Evolutionary conservation across 2,113 vertebrate genomes (phyloP).

Genomic region (Myotis brandtii): DNA sequence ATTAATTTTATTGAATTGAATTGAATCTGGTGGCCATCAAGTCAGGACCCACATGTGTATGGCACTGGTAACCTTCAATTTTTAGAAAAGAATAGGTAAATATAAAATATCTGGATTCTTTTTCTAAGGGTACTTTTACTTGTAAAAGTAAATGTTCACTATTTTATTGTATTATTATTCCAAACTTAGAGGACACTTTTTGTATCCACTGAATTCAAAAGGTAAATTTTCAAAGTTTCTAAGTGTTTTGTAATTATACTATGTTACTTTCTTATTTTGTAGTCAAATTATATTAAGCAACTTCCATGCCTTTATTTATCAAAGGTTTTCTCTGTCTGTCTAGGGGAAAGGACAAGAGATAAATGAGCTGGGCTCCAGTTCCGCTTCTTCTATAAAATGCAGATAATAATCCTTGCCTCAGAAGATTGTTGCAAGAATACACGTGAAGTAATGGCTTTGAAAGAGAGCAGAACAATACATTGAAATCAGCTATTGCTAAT

Average conservation of each 20-base stretch:
- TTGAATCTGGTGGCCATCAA: not conserved
- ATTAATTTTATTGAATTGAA: not conserved
- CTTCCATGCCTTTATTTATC: not conserved
- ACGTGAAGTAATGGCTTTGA: conserved; percentile 40
- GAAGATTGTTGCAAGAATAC: conserved; percentile 51
- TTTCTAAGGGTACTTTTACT: conserved; percentile 29
- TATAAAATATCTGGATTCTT: not conserved
- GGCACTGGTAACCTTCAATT: not conserved
- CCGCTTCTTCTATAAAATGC: conserved; percentile 15
- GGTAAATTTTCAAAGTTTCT: not conserved
- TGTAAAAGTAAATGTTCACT: not conserved
- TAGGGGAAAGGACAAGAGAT: conserved; percentile 48
- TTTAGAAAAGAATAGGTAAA: not conserved
- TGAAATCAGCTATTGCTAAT: conserved; percentile 40
- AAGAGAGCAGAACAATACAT: not conserved
- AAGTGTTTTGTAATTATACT: conserved; percentile 11
- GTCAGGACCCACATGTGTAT: not conserved
- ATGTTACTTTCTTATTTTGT: conserved; percentile 9
- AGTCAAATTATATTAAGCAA: conserved; percentile 30
- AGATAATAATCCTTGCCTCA: conserved; percentile 63
- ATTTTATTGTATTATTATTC: not conserved
- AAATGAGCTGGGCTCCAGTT: conserved; percentile 32
- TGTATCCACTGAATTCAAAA: not conserved
- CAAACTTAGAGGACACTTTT: not conserved
- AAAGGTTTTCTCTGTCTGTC: conserved; percentile 38